Conservation (phyloP, 2,888 invertebrate genomes). For the Acanthacorydalis orientalis region DNA sequence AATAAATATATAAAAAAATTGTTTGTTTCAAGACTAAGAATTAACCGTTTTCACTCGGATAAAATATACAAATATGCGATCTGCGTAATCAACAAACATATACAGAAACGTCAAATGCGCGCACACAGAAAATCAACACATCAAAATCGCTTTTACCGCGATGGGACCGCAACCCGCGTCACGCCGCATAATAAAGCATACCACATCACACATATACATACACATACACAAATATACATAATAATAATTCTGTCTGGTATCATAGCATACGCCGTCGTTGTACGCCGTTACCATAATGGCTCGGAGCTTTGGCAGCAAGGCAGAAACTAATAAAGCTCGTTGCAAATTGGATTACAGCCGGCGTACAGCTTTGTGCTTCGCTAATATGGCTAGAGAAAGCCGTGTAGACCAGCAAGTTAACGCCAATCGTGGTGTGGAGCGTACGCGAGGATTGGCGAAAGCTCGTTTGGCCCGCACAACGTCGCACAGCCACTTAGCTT, state of each 20-base stretch:
- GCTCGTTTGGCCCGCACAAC: constrained; percentile 2
- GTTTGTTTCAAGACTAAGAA: too few species aligned
- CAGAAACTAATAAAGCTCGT: constrained; percentile 29
- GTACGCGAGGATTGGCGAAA: not conserved
- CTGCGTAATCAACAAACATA: too few species aligned
- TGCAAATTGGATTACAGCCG: constrained; percentile 28
- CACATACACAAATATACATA: not conserved
- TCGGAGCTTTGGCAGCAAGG: constrained; percentile 9
- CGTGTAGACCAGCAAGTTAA: constrained; percentile 15
- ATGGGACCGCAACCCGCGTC: too few species aligned
- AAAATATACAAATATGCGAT: too few species aligned
- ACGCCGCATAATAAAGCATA: too few species aligned
- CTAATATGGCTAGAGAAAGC: constrained; percentile 26
- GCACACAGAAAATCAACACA: too few species aligned
- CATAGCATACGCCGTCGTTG: not conserved
- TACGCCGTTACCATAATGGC: not conserved
- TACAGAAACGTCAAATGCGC: too few species aligned
- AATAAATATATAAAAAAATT: too few species aligned
- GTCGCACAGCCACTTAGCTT: constrained; percentile 5
- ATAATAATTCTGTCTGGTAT: not conserved
- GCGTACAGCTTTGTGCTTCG: constrained; percentile 25
- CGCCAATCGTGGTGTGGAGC: not conserved
- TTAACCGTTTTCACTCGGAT: too few species aligned
- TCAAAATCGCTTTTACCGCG: too few species aligned
- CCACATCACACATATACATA: not conserved